Base-by-base conservation (phyloP, 2,113 vertebrate species). In the Myotis davidii region DNA sequence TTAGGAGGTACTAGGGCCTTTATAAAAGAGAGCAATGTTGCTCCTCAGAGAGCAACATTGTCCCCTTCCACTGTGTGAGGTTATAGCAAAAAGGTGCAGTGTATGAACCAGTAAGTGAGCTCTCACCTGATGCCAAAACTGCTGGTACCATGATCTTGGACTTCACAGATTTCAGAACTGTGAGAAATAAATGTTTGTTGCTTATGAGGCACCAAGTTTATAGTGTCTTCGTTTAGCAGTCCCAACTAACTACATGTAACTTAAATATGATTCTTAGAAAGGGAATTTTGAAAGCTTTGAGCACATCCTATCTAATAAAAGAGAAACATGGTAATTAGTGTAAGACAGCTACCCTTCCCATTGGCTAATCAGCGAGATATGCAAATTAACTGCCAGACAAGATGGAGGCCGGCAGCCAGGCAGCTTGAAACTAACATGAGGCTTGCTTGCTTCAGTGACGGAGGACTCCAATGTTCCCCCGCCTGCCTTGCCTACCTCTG, bases 241-340 rank as follows among this genome's bases (percentile, higher is more conserved):
- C 34, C 34, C 27, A 83, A 21, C 17, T 21, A 37, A 83, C 45
- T 45, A 37, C 48, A 67, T 56, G 29, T 52, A 64, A 67, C 45
- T 91, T 91, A 32, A 89, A 85, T 88, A 59, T 65, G 48, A 14
- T 50, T 91, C 23, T 70, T 45, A 76, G 32, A 86, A 90, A 78
- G 11, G 69, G 34, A 59, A n/a, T 70, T 93, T 92, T 39, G 64
- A 89, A 90, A 88, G 5, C 29, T 85, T 69, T 88, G 67, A 42
- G 39, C 16, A 92, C 9, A 45, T 45, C 45, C 45, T 45, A 45
- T 45, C 1, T 45, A 45, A 45, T 45, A 45, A 45, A 1, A 45
- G 45, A 45, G 45, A 45, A 45, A 45, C 45, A 45, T 45, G 45
- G 1, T 1, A 45, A 45, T 45, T n/a, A n/a, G n/a, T n/a, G n/a